Evolutionary conservation across 2,113 vertebrate species (phyloP).

Genomic region (Phalacrocorax carbo): DNA sequence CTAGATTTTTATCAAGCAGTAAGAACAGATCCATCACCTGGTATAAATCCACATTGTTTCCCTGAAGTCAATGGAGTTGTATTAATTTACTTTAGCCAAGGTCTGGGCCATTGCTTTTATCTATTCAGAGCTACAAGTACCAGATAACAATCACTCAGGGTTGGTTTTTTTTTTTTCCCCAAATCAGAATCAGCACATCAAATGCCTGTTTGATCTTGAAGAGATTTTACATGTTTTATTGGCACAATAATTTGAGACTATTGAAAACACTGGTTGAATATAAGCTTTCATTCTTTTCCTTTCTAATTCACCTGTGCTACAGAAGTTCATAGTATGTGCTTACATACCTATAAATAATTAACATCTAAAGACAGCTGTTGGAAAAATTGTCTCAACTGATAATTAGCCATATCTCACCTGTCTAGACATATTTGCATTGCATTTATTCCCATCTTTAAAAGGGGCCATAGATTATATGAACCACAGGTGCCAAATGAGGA

Average conservation of each 20-base stretch:
- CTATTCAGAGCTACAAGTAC: constrained; percentile 18
- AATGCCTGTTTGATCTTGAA: constrained; percentile 20
- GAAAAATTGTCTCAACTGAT: background rate
- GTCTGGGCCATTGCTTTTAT: constrained; percentile 20
- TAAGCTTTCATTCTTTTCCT: background rate
- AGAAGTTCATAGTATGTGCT: background rate
- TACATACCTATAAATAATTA: constrained; percentile 2
- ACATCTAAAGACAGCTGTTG: background rate
- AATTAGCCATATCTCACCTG: background rate
- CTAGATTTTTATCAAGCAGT: constrained; percentile 46
- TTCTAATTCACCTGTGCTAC: background rate
- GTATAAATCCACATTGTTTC: constrained; percentile 3
- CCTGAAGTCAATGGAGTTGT: background rate
- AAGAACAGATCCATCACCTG: constrained; percentile 27
- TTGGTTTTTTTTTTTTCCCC: background rate
- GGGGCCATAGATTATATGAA: background rate
- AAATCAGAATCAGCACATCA: constrained; percentile 4
- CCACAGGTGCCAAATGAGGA: background rate
- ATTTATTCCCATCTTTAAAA: background rate
- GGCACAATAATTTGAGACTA: constrained; percentile 10
- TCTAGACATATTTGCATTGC: background rate
- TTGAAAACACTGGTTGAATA: constrained; percentile 2
- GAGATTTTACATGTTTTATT: constrained; percentile 34
- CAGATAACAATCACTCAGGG: background rate
- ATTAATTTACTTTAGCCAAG: constrained; percentile 35